Percentiles rank a stretch among this genome's conserved stretches.
Evolutionary conservation across 2,888 invertebrate species (phyloP).

Genomic region (Pseudanteris insignis): DNA sequence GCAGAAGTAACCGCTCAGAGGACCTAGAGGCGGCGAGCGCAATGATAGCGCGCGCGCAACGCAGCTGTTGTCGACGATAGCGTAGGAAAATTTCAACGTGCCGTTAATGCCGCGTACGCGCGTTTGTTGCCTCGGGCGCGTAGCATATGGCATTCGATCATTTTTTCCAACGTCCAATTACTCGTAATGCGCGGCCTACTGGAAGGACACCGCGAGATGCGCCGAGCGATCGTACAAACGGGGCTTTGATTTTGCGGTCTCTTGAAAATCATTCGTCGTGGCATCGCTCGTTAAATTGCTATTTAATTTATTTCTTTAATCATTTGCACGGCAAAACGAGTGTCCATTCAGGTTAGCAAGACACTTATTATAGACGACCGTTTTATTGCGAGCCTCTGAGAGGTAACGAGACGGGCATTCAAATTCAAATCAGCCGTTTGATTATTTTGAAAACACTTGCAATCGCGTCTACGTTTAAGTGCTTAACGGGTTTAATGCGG

Average conservation of each 20-base stretch:
- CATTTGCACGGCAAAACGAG: conserved; percentile 14
- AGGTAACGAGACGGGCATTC: conserved; percentile 20
- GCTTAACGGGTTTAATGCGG: neutral
- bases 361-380: conserved; percentile 12
- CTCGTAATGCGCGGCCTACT: conserved; percentile 53
- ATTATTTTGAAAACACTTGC: conserved; percentile 11
- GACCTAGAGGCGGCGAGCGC: conserved; percentile 42
- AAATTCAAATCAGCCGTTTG: conserved; percentile 18
- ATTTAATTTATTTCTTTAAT: conserved; percentile 34
- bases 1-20: conserved; percentile 33
- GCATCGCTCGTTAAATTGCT: conserved; percentile 16
- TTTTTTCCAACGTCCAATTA: conserved; percentile 60
- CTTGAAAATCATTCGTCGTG: neutral
- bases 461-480: neutral
- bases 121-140: conserved; percentile 51
- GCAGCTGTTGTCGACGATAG: conserved; percentile 65
- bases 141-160: conserved; percentile 63
- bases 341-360: conserved; percentile 10
- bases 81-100: conserved; percentile 54
- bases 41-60: conserved; percentile 55
- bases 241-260: too few relatives aligned
- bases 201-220: conserved; percentile 48
- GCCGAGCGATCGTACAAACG: conserved; percentile 2
- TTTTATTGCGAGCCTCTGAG: conserved; percentile 12
- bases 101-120: conserved; percentile 49